Evolutionary conservation across 2,888 invertebrate genomes (phyloP), one percentile per base, ranked within the genome.

Genomic region (Sicus ferrugineus): DNA sequence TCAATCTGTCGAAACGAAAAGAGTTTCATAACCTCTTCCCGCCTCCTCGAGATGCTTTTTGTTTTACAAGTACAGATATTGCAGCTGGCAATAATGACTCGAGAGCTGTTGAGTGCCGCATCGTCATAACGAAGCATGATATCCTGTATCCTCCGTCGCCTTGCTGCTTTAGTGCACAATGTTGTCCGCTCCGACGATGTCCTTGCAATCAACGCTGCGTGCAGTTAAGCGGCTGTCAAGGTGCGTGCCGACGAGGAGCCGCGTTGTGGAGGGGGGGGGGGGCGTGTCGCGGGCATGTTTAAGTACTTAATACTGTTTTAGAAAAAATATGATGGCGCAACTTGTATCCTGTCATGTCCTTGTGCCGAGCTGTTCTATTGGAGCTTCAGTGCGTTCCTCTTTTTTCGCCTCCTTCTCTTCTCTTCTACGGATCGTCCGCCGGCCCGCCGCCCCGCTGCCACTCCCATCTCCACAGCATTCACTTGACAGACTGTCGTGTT

Each of bases 271-370:
- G n/a, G 2, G 23, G 61, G 30, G 21, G 58, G 19, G 30, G 67
- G 67, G 23, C 34, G 46, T 67, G 52, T 52, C 38, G 30, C 31
- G 34, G 34, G 59, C 58, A 67, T 59, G 59, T 48, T 59, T 46
- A 59, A 67, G 67, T 31, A 67, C 67, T 59, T 59, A 59, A 59
- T 48, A 59, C 48, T 30, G 30, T 67, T 58, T 48, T 30, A 26
- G 58, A 67, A 67, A 38, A 54, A 65, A 67, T 58, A 67, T 58
- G 67, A 67, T 58, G 67, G 42, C 30, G 67, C 56, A 46, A 34
- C 31, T 48, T 67, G 65, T 65, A 52, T 48, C 65, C 34, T 54
- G 54, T 65, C 65, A 65, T 65, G 65, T 65, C 58, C 58, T 67
- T 46, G 58, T 48, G 23, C n/a, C n/a, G n/a, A n/a, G n/a, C n/a